Evolutionary conservation across 2,888 invertebrate genomes (phyloP).

Genomic region (Lucinisca nassula): DNA sequence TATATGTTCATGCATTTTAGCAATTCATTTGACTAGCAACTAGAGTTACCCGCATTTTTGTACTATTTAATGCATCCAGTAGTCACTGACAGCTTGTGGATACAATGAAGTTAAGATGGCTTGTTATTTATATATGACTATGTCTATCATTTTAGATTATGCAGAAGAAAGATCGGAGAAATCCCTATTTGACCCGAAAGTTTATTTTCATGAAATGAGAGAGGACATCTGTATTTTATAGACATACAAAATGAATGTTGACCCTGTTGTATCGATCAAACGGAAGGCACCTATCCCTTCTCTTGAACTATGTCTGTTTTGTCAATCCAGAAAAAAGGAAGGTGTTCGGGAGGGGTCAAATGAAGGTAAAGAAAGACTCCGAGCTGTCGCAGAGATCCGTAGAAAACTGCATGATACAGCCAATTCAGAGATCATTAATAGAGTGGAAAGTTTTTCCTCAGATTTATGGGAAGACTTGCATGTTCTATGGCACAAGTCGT

Average conservation of each 20-base stretch:
- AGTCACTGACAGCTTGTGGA: too few species aligned
- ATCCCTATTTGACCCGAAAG: too few species aligned
- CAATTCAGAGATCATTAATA: slow-evolving; percentile 1
- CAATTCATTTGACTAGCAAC: too few species aligned
- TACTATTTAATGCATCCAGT: too few species aligned
- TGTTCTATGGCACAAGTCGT: slow-evolving; percentile 23
- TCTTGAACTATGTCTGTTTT: slow-evolving; percentile 12
- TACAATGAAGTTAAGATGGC: too few species aligned
- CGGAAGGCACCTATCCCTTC: neutral
- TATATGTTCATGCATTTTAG: too few species aligned
- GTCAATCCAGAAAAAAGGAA: slow-evolving; percentile 2
- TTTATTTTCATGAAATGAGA: too few species aligned
- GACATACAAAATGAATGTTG: slow-evolving; percentile 28
- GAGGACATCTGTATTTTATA: too few species aligned
- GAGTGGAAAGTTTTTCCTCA: neutral
- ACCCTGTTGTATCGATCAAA: slow-evolving; percentile 11
- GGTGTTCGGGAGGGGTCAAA: neutral
- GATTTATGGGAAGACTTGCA: neutral
- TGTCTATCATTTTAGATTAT: too few species aligned
- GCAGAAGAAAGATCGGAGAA: too few species aligned
- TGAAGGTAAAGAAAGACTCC: slow-evolving; percentile 7
- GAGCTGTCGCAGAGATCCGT: neutral
- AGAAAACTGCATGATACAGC: neutral
- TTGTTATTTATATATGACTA: too few species aligned
- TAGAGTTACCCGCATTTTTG: too few species aligned